Percentiles rank a stretch among this genome's conserved stretches.
phyloP scores from a whole-genome alignment of 1,140 invertebrate genomes.

The Trachymyrmex septentrionalis region DNA sequence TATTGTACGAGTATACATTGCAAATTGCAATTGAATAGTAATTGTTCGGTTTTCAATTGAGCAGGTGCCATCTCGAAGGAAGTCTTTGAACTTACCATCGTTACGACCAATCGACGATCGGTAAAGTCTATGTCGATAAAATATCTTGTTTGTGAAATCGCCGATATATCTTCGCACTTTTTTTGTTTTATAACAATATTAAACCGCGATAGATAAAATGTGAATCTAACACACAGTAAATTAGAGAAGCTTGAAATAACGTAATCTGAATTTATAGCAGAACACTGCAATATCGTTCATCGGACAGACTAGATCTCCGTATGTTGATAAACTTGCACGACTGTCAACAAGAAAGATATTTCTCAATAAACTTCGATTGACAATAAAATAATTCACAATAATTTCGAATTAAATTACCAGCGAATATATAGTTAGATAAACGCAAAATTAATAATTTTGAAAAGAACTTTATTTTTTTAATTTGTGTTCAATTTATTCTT shows the following conservation, averaged over 20 bases:
- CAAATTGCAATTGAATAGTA: not conserved
- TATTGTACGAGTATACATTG: not conserved
- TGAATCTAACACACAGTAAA: not conserved
- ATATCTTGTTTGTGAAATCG: not conserved
- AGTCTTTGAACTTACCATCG: not conserved
- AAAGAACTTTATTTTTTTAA: not conserved
- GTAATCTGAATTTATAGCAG: not conserved
- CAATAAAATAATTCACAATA: not conserved
- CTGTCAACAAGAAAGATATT: slow-evolving; percentile 37
- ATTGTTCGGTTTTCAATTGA: not conserved
- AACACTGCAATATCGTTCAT: not conserved
- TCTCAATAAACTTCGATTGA: not conserved
- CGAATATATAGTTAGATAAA: not conserved
- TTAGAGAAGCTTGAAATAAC: slow-evolving; percentile 11
- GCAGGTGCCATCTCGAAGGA: slow-evolving; percentile 20
- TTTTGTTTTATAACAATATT: not conserved
- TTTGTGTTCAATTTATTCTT: too few species aligned
- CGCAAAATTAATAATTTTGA: slow-evolving; percentile 15
- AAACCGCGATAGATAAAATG: not conserved
- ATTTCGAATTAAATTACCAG: not conserved
- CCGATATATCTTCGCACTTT: not conserved
- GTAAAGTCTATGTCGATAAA: not conserved
- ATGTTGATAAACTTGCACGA: slow-evolving; percentile 33
- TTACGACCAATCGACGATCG: not conserved
- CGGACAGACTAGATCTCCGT: not conserved